phyloP scores from a whole-genome alignment of 2,888 invertebrate species.

The Conchocele bisecta region DNA sequence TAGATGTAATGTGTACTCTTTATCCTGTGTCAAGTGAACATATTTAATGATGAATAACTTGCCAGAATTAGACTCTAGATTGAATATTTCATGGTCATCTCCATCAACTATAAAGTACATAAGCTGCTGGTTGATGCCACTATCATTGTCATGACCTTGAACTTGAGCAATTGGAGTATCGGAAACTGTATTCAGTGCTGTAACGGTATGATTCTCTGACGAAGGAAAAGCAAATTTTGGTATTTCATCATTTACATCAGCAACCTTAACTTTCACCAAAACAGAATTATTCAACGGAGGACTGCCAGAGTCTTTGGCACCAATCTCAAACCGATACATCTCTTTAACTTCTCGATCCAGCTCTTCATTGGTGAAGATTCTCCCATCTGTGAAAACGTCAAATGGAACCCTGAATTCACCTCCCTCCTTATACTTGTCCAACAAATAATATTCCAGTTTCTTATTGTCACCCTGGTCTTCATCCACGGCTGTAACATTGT shows the following conservation, averaged over 20 bases:
- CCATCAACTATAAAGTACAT: conserved; percentile 93
- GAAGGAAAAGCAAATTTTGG: conserved; percentile 84
- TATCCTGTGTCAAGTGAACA: conserved; percentile 54
- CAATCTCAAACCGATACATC: conserved; percentile 92
- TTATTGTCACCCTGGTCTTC: conserved; percentile 95
- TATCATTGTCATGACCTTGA: conserved; percentile 94
- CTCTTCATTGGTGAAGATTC: conserved; percentile 92
- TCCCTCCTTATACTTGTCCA: conserved; percentile 81
- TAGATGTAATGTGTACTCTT: conserved; percentile 38
- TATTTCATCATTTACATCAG: conserved; percentile 97
- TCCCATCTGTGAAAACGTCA: conserved; percentile 84
- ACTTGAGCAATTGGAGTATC: conserved; percentile 84
- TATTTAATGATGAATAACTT: conserved; percentile 58
- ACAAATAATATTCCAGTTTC: conserved; percentile 86
- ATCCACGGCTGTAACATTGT: conserved; percentile 95
- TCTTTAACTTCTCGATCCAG: conserved; percentile 93
- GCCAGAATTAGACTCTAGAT: conserved; percentile 58
- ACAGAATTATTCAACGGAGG: conserved; percentile 90
- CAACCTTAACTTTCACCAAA: conserved; percentile 95
- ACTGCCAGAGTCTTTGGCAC: conserved; percentile 89
- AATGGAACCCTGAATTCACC: conserved; percentile 86
- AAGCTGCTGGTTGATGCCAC: conserved; percentile 95
- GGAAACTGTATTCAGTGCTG: conserved; percentile 66
- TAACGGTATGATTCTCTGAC: conserved; percentile 66
- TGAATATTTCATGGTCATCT: conserved; percentile 85